Base-by-base conservation (phyloP, 2,888 invertebrate species). In the Hydraecia micacea region DNA sequence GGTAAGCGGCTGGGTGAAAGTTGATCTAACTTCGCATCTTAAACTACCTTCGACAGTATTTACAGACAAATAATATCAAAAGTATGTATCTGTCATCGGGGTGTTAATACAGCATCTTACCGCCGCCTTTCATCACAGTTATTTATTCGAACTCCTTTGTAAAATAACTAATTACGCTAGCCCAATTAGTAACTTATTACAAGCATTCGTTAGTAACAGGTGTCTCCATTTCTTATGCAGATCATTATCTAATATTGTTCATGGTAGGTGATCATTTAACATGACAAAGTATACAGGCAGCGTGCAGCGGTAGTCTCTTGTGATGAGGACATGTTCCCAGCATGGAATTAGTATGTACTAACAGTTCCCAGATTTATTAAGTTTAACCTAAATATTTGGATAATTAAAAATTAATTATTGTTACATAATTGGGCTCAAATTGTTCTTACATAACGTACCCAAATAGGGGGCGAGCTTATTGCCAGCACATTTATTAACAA, bases 61-160 rank as follows among this genome's bases (percentile, higher is more conserved):
- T 63, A 52, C 52, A 42, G 13, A 32, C 28, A 39, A 11, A 18
- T 73, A 39, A 28, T 49, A 52, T 70, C 28, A 69, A 68, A 13
- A 49, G n/a, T 21, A 52, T 28, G 25, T 72, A 58, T n/a, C n/a
- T n/a, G n/a, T 39, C 49, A 25, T 18, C 28, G 46, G 25, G 55
- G 18, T 28, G 39, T 15, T n/a, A 36, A 9, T 13, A 21, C n/a
- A 28, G n/a, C 77, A 55, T 15, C 36, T 49, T 13, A 70, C 46
- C 28, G 18, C 42, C 32, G 39, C 52, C 36, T 32, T 9, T 55
- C 36, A 11, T 9, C 25, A 25, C 28, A 9, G 13, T 79, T 67
- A 79, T 79, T 79, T 25, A 79, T 60, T 60, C 28, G 9, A 25
- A 21, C 46, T 58, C 36, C 67, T 66, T 77, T 58, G 67, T 39